Conservation (phyloP, 2,797 vertebrate species). For the Gymnothorax reevesii region DNA sequence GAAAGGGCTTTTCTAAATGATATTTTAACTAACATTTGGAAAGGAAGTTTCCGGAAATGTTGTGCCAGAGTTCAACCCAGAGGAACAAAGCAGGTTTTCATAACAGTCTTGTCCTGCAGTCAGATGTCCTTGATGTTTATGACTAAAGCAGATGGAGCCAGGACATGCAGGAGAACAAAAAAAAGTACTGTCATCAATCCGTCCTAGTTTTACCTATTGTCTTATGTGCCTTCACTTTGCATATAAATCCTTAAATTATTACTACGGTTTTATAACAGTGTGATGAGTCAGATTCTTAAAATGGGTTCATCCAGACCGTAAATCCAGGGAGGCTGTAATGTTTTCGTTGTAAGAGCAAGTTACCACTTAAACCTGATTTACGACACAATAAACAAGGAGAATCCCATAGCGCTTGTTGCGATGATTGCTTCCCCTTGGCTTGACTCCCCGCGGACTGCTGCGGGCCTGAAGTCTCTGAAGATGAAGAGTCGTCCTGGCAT, state of each 20-base stretch:
- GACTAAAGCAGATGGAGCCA: neutral
- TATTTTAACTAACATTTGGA: neutral
- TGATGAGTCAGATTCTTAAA: neutral
- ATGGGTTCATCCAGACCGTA: neutral
- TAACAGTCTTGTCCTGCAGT: neutral
- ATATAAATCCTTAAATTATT: neutral
- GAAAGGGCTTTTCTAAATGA: neutral
- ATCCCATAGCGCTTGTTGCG: neutral
- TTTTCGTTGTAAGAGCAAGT: neutral
- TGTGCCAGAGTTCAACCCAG: neutral
- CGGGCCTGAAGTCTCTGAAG: constrained; percentile 39
- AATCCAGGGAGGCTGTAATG: neutral
- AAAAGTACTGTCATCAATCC: neutral
- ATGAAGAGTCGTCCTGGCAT: constrained; percentile 48
- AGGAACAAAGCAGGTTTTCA: neutral
- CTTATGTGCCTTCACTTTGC: neutral
- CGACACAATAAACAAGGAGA: neutral
- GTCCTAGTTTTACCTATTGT: neutral
- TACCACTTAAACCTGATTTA: constrained; percentile 8
- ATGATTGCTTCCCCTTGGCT: neutral
- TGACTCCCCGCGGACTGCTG: constrained; percentile 27
- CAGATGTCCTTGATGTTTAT: neutral
- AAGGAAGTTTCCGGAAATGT: neutral
- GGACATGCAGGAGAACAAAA: neutral
- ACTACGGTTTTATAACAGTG: neutral